phyloP scores from a whole-genome alignment of 1,140 invertebrate species.

The Rhagoletis zephyria region DNA sequence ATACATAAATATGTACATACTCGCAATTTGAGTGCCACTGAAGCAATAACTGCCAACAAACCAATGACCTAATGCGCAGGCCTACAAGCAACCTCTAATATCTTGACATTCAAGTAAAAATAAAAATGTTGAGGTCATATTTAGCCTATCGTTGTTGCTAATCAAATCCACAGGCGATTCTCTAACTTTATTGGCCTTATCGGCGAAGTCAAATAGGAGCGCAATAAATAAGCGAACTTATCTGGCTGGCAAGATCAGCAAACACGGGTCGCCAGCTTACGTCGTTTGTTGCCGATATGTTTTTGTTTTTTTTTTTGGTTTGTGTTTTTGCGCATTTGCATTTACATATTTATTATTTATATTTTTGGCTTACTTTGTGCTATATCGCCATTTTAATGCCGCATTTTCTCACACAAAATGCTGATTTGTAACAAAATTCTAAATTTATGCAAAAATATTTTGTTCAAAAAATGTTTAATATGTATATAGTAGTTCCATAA shows the following conservation, averaged over 20 bases:
- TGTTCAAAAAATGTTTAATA: background rate
- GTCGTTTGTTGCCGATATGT: background rate
- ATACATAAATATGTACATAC: background rate
- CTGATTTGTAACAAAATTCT: background rate
- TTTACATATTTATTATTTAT: background rate
- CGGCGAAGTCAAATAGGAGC: background rate
- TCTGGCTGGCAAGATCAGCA: background rate
- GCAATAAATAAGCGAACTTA: constrained; percentile 30
- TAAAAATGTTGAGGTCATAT: constrained; percentile 37
- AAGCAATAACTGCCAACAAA: no score
- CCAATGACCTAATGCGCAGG: background rate
- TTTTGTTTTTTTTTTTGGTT: background rate
- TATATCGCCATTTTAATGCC: background rate
- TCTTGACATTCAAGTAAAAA: background rate
- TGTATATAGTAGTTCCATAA: constrained; percentile 2
- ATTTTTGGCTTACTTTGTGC: background rate
- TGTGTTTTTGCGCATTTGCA: background rate
- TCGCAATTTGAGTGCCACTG: background rate
- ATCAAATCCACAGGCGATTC: background rate
- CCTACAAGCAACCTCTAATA: background rate
- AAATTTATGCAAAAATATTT: constrained; percentile 12
- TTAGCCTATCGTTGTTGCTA: background rate
- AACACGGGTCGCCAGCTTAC: background rate
- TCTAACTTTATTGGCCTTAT: background rate
- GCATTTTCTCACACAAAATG: constrained; percentile 37